Base-by-base conservation (phyloP, 2,113 vertebrate species). In the Brevimyrus niger region DNA sequence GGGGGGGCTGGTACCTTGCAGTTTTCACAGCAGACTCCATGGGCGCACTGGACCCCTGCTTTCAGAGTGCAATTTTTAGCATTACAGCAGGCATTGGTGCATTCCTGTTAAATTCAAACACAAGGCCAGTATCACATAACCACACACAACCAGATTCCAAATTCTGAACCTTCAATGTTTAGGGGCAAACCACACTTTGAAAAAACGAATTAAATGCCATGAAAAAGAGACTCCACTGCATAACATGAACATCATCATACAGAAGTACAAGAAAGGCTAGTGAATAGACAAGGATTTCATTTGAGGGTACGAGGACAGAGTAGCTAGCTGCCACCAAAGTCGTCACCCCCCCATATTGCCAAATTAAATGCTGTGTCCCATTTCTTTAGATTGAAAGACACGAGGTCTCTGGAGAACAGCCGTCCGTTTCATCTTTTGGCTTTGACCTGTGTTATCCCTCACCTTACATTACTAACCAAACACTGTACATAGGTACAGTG, bases 31-130 rank as follows among this genome's bases (percentile, higher is more conserved):
- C 98, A 99, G 73, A 96, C 96, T 0, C 98, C 98, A 0, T 97
- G 97, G 86, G 97, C 96, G 89, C 98, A 99, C 92, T 98, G 96
- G 2, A 97, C 97, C 1, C 95, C 97, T 0, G 87, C 95, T 89
- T 96, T 98, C 93, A 98, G 92, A 0, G 97, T 98, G 94, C 98
- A 99, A 91, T 97, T 98, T 88, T 97, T 97, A 1, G 97, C 96
- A 0, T 97, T 96, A 94, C 98, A 99, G 94, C 98, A 99, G 0
- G 96, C 93, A 76, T 97, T 98, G 84, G 91, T 94, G 91, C 97
- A 98, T 76, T 98, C 97, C 97, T 99, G 94, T 0, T 0, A 89
- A 87, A 90, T 88, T 82, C 48, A n/a, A 0, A 92, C 38, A 65
- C 85, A 86, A 44, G 50, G 46, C 35, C 58, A 83, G 19, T n/a